A percentile compares a stretch with the other conserved stretches of the same genome.
These are phyloP conservation scores for Echeneis naucrates DNA, from an alignment of 2,797 vertebrate genomes.

Conservation along the genomic window DNA sequence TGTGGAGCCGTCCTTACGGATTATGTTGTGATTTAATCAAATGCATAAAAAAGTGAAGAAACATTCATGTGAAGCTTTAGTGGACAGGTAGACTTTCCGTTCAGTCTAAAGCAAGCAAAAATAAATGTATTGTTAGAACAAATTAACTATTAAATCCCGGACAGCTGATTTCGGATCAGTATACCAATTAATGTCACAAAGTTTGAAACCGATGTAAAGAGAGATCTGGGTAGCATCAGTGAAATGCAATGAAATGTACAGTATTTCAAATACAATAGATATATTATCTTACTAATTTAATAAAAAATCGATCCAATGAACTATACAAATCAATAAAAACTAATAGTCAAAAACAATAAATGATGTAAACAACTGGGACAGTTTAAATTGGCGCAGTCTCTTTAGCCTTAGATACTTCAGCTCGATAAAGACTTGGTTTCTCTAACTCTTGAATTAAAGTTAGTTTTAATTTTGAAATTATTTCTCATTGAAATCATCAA, in stretches of 20 bases:
- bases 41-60: background rate
- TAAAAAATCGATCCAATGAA: no score
- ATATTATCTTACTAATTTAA: no score
- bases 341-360: background rate
- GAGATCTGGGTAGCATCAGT: background rate
- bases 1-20: background rate
- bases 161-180: background rate
- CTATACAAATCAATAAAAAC: no score
- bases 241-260: background rate
- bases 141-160: background rate
- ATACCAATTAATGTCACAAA: constrained; percentile 16
- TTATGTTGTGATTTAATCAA: background rate
- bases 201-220: constrained; percentile 16
- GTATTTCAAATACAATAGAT: background rate
- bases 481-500: background rate
- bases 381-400: background rate
- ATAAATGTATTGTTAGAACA: background rate
- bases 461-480: background rate
- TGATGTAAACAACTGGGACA: background rate
- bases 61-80: background rate
- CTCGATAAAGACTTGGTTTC: background rate
- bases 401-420: background rate
- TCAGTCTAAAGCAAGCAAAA: background rate
- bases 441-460: background rate
- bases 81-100: no score